Evolutionary conservation across 2,113 vertebrate genomes (phyloP).

Genomic region (Bubalus kerabau): DNA sequence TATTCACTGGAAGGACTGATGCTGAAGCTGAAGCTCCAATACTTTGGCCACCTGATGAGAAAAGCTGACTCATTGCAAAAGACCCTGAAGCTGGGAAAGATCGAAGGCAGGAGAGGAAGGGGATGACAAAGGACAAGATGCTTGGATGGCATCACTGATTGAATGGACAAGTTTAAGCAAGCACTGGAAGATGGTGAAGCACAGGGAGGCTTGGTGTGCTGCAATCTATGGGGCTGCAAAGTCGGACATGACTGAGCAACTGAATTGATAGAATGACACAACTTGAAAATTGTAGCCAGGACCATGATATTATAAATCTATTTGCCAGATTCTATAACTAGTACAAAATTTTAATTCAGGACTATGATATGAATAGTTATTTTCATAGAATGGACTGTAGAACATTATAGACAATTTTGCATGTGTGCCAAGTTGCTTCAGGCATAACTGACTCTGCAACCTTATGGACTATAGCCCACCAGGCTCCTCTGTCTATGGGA

Average conservation of each 20-base stretch:
- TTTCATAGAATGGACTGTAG: background rate
- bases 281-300: background rate
- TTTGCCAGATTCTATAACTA: background rate
- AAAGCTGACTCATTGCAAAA: background rate
- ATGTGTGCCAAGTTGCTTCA: background rate
- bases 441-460: background rate
- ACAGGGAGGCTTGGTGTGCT: background rate
- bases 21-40: background rate
- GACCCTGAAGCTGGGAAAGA: background rate
- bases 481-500: background rate
- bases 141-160: background rate
- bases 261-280: background rate
- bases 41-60: background rate
- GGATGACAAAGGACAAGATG: background rate
- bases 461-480: background rate
- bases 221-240: background rate
- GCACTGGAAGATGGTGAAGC: background rate
- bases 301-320: background rate
- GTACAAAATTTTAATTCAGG: background rate
- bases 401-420: background rate
- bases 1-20: background rate
- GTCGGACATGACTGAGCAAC: background rate
- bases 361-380: background rate
- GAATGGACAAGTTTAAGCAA: background rate
- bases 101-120: background rate